Evolutionary conservation across 2,888 invertebrate species (phyloP), one percentile per base, ranked within the genome.

Genomic region (Thymelicus sylvestris): DNA sequence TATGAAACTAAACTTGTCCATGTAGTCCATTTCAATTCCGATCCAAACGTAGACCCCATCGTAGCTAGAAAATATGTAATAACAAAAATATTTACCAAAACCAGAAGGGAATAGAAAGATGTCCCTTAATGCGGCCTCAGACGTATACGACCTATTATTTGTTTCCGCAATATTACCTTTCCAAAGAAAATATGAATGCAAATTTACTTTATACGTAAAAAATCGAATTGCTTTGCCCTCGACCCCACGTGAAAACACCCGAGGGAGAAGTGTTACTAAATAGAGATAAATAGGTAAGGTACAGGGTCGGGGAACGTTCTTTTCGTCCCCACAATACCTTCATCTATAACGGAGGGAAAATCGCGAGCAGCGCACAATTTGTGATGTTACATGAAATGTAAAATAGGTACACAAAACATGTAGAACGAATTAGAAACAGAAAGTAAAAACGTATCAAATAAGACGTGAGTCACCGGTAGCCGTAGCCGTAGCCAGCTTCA

Each of bases 31-130:
- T 72, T 67, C 73, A 71, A 73, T 73, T 71, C 59, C 64, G 48
- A 69, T 67, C 61, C 15, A 67, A 70, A 71, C 65, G 13, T 38
- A 65, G 13, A 52, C 62, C 69, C 65, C 63, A 50, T 68, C 55
- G 24, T 63, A 71, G 50, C 38, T 13, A 63, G 69, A 64, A 69
- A 64, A 59, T 59, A 50, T 39, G 83, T 85, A 89, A 90, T 90
- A 91, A 91, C 91, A 92, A 91, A 93, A 92, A 93, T 93, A 90
- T 93, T 93, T 93, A 89, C 92, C 86, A 82, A 85, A 90, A 83
- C 89, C 86, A 87, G 80, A 86, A 85, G 83, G 86, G 88, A 91
- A 92, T 91, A 90, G 87, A 92, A 92, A 91, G 86, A 91, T 92
- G 92, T 92, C 92, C 93, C 92, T 90, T 91, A 92, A 92, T 90